A percentile compares a stretch with the other conserved stretches of the same genome.
phyloP scores from a whole-genome alignment of 2,797 vertebrate genomes.

The Naso thynnoides region DNA sequence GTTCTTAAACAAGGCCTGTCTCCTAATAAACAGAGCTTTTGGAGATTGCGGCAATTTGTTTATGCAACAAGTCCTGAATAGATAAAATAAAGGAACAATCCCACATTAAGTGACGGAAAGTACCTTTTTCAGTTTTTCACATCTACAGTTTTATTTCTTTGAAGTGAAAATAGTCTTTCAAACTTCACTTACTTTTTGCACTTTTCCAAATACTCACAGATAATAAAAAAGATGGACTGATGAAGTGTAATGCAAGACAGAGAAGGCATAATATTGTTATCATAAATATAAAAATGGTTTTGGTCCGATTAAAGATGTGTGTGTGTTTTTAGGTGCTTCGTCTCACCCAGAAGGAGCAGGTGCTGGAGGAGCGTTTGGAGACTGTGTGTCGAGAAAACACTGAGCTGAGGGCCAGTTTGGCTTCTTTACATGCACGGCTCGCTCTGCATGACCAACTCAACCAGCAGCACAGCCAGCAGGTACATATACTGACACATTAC shows the following conservation, averaged over 20 bases:
- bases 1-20: background rate
- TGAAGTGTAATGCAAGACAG: background rate
- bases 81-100: background rate
- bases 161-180: background rate
- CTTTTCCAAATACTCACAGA: background rate
- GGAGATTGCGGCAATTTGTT: background rate
- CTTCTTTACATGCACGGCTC: conserved; percentile 76
- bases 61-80: background rate
- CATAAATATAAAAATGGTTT: background rate
- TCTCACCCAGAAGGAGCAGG: conserved; percentile 81
- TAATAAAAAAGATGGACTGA: background rate
- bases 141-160: background rate
- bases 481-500: conserved; percentile 42
- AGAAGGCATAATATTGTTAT: background rate
- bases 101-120: background rate
- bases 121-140: background rate
- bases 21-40: background rate
- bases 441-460: conserved; percentile 77
- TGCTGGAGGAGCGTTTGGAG: conserved; percentile 78
- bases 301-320: background rate
- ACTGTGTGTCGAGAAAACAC: conserved; percentile 78
- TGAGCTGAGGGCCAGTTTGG: conserved; percentile 76
- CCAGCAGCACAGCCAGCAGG: conserved; percentile 82
- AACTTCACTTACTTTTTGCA: too few species aligned
- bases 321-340: conserved; percentile 74